Conservation (phyloP, 2,888 invertebrate genomes). For the Drosophila parthenogenetica region DNA sequence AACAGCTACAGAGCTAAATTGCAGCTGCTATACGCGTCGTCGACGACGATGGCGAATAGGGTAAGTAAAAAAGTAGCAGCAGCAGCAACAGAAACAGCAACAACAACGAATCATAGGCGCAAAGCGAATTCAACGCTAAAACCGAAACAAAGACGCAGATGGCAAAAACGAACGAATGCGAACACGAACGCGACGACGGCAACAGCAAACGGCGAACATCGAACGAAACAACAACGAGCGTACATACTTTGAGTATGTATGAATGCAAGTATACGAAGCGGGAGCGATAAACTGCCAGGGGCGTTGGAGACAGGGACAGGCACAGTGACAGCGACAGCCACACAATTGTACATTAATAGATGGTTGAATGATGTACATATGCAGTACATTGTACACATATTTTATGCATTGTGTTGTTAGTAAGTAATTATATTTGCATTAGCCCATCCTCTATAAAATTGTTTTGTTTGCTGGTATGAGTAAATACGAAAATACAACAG, state of each 20-base stretch:
- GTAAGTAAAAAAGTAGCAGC: slow-evolving; percentile 51
- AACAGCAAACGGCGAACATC: slow-evolving; percentile 44
- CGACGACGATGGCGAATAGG: slow-evolving; percentile 62
- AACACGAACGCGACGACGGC: slow-evolving; percentile 48
- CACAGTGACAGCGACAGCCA: not conserved
- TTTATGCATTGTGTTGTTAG: slow-evolving; percentile 23
- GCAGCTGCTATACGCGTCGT: slow-evolving; percentile 74
- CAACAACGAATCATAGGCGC: slow-evolving; percentile 57
- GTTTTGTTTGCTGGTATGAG: slow-evolving; percentile 18
- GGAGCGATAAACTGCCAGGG: slow-evolving; percentile 58
- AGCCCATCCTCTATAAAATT: not conserved
- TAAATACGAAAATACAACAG: slow-evolving; percentile 18
- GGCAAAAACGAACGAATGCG: slow-evolving; percentile 65
- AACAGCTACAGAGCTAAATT: slow-evolving; percentile 69
- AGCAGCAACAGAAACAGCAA: slow-evolving; percentile 46
- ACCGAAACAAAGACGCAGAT: slow-evolving; percentile 53
- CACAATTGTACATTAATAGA: no score
- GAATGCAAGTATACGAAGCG: slow-evolving; percentile 40
- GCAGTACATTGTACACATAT: not conserved
- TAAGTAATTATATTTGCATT: slow-evolving; percentile 39
- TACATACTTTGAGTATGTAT: slow-evolving; percentile 32
- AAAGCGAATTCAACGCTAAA: slow-evolving; percentile 59
- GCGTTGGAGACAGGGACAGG: slow-evolving; percentile 40
- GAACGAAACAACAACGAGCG: slow-evolving; percentile 38
- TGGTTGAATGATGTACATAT: no score